A percentile compares a stretch with the other conserved stretches of the same genome.
Conservation (phyloP, 1,140 invertebrate genomes). For the Drosophila miranda region DNA sequence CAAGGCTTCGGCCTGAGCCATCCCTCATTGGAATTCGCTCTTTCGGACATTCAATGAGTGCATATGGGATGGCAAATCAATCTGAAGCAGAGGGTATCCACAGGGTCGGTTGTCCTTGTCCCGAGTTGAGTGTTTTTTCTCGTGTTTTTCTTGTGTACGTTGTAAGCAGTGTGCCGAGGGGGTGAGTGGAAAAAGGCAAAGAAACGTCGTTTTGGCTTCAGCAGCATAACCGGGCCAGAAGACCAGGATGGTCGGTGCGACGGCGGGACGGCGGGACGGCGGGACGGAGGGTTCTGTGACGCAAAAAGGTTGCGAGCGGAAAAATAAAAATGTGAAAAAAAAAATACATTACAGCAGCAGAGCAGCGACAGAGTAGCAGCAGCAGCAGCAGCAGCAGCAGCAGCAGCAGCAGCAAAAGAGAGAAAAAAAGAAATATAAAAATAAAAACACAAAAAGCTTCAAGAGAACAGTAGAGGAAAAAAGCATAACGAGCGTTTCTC, state of each 20-base stretch:
- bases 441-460: constrained; percentile 77
- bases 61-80: too few relatives aligned
- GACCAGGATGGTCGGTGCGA: constrained; percentile 3
- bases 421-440: constrained; percentile 55
- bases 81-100: too few relatives aligned
- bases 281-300: constrained; percentile 22
- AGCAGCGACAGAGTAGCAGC: constrained; percentile 32
- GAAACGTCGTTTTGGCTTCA: constrained; percentile 47
- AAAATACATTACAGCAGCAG: constrained; percentile 73
- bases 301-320: constrained; percentile 77
- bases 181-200: constrained; percentile 1
- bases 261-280: constrained; percentile 28
- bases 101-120: too few relatives aligned
- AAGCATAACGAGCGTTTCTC: constrained; percentile 79
- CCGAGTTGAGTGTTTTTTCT: constrained; percentile 9
- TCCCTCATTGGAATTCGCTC: too few relatives aligned
- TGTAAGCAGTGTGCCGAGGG: too few relatives aligned
- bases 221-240: constrained; percentile 7
- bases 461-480: constrained; percentile 58
- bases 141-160: constrained; percentile 27
- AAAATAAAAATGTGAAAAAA: constrained; percentile 75
- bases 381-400: constrained; percentile 23
- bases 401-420: constrained; percentile 15
- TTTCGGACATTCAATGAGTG: too few relatives aligned
- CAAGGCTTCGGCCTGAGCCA: too few relatives aligned